Evolutionary conservation across 2,888 invertebrate genomes (phyloP), one percentile per base, ranked within the genome.

Genomic region (Ornithoptera alexandrae): DNA sequence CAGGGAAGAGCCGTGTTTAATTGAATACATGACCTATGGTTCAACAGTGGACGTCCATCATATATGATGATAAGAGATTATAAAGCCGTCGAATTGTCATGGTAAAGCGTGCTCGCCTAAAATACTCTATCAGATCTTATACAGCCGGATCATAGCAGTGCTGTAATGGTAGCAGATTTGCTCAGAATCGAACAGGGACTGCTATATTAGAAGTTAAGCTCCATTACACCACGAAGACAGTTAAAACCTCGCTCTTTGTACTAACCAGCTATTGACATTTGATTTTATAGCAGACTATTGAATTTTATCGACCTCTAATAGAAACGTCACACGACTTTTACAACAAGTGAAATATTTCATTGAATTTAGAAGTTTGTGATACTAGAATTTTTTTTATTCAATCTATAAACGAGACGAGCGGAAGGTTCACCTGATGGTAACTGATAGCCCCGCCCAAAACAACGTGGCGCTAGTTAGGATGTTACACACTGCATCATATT

Each of bases 211-310:
- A 30, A 30, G 30, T 3, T 3, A 30, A 30, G 30, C 30, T 4
- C 67, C 71, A 72, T 68, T 72, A 69, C 67, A 75, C 69, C 70
- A 74, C 71, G 59, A 70, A 71, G 68, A 70, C 73, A 59, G 24
- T 24, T 20, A 39, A 50, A 17, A 50, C 50, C 50, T 15, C 50
- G 50, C 15, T 4, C 50, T 18, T 2, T 5, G 50, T 50, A 15
- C 50, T 15, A 18, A 69, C 62, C 65, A 57, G 57, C 59, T 46
- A 58, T 69, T 69, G 69, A 61, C 61, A 72, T 76, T 76, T 75
- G 76, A 78, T 79, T 83, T 84, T 79, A 82, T 78, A 79, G 78
- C 79, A 79, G 79, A 76, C 81, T 82, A 81, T 79, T 50, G 36
- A 46, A 59, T 66, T 70, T 71, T 70, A 70, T 66, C 72, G 73